phyloP scores from a whole-genome alignment of 1,140 invertebrate genomes.

The Condylostylus longicornis region DNA sequence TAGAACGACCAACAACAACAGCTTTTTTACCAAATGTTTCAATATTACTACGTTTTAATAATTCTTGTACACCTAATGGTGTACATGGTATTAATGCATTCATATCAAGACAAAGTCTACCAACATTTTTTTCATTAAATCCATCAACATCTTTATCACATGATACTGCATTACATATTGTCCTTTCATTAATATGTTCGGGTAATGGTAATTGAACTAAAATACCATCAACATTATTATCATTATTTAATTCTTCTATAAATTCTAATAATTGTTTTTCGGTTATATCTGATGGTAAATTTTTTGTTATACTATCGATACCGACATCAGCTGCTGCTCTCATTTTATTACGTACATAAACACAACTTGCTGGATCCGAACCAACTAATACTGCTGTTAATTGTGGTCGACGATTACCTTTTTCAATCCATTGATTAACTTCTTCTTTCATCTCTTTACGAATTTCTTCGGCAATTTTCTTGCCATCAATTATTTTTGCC shows the following conservation, averaged over 20 bases:
- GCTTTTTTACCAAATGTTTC: conserved; percentile 66
- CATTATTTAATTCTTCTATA: conserved; percentile 49
- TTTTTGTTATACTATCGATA: conserved; percentile 47
- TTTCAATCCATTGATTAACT: conserved; percentile 44
- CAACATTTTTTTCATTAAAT: conserved; percentile 59
- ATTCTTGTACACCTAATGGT: conserved; percentile 59
- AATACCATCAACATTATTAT: conserved; percentile 58
- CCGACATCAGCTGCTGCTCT: conserved; percentile 47
- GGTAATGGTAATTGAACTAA: conserved; percentile 70
- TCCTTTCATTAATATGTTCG: conserved; percentile 48
- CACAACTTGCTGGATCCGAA: conserved; percentile 61
- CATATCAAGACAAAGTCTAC: conserved; percentile 52
- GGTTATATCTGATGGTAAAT: conserved; percentile 37
- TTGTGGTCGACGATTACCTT: conserved; percentile 46
- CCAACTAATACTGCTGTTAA: conserved; percentile 66
- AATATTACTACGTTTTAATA: conserved; percentile 48
- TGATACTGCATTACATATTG: conserved; percentile 57
- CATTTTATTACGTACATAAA: conserved; percentile 67
- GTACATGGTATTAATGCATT: conserved; percentile 62
- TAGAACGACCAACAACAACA: conserved; percentile 69
- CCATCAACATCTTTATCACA: conserved; percentile 79
- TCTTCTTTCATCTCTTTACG: conserved; percentile 53
- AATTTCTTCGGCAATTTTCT: conserved; percentile 53
- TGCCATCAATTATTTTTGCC: conserved; percentile 59
- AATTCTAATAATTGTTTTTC: conserved; percentile 46